phyloP scores from a whole-genome alignment of 2,797 vertebrate species.

The Enoplosus armatus region DNA sequence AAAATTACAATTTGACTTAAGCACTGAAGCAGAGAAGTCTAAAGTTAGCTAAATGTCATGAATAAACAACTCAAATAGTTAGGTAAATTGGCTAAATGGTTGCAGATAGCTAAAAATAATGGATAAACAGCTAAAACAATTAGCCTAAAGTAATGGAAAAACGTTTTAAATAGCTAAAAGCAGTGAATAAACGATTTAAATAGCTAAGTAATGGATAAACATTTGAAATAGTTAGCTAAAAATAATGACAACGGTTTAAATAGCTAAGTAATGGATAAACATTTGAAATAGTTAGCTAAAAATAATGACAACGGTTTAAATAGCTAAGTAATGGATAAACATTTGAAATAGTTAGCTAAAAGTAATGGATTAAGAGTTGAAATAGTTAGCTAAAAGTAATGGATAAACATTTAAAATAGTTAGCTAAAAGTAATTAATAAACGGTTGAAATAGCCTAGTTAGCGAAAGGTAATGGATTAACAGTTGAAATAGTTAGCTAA shows the following conservation, averaged over 20 bases:
- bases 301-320: too few relatives aligned
- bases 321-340: too few relatives aligned
- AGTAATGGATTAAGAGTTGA: too few relatives aligned
- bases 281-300: too few relatives aligned
- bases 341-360: not conserved
- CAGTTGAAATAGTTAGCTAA: too few relatives aligned
- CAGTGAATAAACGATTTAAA: not conserved
- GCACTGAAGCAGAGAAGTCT: not conserved
- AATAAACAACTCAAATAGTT: not conserved
- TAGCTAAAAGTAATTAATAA: too few relatives aligned
- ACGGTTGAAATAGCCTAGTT: not conserved
- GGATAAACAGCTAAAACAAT: not conserved
- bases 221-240: too few relatives aligned
- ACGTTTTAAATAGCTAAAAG: not conserved
- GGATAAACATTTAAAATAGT: too few relatives aligned
- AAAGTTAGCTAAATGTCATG: not conserved
- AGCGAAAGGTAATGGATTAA: not conserved
- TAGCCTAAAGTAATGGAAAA: not conserved
- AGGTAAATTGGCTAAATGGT: not conserved
- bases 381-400: not conserved
- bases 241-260: not conserved
- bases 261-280: too few relatives aligned
- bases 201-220: not conserved
- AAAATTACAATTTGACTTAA: too few relatives aligned
- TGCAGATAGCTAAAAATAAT: not conserved